These are phyloP conservation scores for Acanthurus leucopareius DNA, from an alignment of 2,797 vertebrate species.

Conservation along the genomic window DNA sequence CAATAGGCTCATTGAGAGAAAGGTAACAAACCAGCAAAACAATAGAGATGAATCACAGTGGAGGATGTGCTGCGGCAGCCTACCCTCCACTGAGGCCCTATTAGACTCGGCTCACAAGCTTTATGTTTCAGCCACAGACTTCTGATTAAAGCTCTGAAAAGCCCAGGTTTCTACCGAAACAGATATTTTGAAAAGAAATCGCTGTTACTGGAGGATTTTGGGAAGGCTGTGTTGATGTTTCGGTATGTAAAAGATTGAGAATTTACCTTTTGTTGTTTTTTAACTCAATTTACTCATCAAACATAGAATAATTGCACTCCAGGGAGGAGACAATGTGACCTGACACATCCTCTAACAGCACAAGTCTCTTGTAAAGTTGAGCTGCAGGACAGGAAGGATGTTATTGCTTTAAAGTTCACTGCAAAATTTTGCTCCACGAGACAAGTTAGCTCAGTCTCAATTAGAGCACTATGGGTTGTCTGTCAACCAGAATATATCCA, in stretches of 20 bases:
- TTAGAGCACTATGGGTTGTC: constrained; percentile 74
- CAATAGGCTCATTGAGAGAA: constrained; percentile 81
- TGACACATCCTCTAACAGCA: constrained; percentile 36
- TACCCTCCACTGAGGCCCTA: constrained; percentile 86
- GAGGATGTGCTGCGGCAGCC: constrained; percentile 73
- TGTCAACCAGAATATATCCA: constrained; percentile 81
- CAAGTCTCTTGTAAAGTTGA: constrained; percentile 62
- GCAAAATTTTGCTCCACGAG: constrained; percentile 67
- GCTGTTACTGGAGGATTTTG: constrained; percentile 12
- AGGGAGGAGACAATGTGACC: constrained; percentile 21
- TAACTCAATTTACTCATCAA: not conserved
- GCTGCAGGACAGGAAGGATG: constrained; percentile 71
- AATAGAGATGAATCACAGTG: constrained; percentile 86
- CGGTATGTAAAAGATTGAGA: not conserved
- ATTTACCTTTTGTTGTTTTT: constrained; percentile 6
- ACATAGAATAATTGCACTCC: not conserved
- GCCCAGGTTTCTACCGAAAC: constrained; percentile 4
- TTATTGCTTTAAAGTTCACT: constrained; percentile 79
- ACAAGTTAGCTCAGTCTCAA: constrained; percentile 78
- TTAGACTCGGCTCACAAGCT: constrained; percentile 81
- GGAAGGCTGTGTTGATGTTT: not conserved
- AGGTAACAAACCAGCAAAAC: constrained; percentile 76
- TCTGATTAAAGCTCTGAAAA: constrained; percentile 39
- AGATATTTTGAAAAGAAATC: constrained; percentile 27
- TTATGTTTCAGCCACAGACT: constrained; percentile 53